phyloP scores from a whole-genome alignment of 2,888 invertebrate genomes.

The Drosophila paracracens region DNA sequence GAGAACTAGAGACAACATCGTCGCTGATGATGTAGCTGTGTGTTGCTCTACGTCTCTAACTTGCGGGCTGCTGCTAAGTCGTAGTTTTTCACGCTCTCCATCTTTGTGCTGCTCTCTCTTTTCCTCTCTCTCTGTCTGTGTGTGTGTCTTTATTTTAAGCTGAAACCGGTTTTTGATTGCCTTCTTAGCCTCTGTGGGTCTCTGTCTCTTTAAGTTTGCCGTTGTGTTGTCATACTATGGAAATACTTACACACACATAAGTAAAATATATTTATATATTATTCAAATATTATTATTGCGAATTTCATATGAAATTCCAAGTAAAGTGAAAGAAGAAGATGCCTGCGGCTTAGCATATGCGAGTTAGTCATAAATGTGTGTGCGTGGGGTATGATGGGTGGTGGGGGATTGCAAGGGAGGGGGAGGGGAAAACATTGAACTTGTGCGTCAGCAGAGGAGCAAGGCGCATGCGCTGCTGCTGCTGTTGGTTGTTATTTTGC shows the following conservation, averaged over 20 bases:
- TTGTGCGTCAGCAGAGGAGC: slow-evolving; percentile 53
- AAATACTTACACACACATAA: slow-evolving; percentile 41
- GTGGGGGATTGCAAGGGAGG: background rate
- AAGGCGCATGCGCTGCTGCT: slow-evolving; percentile 60
- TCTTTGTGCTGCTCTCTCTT: slow-evolving; percentile 39
- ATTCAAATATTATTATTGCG: slow-evolving; percentile 72
- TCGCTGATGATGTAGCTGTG: slow-evolving; percentile 14
- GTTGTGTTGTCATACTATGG: slow-evolving; percentile 71
- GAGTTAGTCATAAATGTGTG: slow-evolving; percentile 57
- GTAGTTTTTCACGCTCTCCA: slow-evolving; percentile 78
- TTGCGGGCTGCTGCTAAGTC: slow-evolving; percentile 43
- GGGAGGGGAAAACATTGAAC: slow-evolving; percentile 51
- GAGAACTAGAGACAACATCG: slow-evolving; percentile 39
- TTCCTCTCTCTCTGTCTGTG: background rate
- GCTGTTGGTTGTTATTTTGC: slow-evolving; percentile 42
- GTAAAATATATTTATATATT: slow-evolving; percentile 29
- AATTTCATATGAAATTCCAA: slow-evolving; percentile 60
- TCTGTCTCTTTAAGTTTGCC: slow-evolving; percentile 33
- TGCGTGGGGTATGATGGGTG: background rate
- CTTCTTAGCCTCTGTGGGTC: slow-evolving; percentile 33
- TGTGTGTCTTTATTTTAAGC: slow-evolving; percentile 76
- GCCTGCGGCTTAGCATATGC: slow-evolving; percentile 39
- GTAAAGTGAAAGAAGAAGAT: slow-evolving; percentile 65
- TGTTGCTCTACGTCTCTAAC: slow-evolving; percentile 26
- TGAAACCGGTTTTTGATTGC: slow-evolving; percentile 70